phyloP scores from a whole-genome alignment of 2,113 vertebrate genomes.

The Pseudonaja textilis region DNA sequence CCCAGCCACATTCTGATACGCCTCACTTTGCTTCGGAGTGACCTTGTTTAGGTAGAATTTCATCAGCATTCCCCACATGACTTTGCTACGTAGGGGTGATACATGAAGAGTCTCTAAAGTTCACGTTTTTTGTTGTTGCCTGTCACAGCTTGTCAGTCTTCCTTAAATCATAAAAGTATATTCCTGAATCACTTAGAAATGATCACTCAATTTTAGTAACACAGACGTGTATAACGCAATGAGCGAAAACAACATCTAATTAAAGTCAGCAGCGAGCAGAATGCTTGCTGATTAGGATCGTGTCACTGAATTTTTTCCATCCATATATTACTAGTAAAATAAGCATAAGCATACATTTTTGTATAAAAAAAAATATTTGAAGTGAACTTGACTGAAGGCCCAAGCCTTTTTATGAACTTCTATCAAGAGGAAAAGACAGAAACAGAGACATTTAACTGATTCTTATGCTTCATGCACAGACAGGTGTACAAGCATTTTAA shows the following conservation, averaged over 20 bases:
- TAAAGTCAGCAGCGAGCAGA: neutral
- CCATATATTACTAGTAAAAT: neutral
- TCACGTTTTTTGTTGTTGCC: neutral
- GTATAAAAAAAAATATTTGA: neutral
- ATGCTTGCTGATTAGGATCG: neutral
- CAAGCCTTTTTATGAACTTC: neutral
- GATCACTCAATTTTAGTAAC: neutral
- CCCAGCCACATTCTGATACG: neutral
- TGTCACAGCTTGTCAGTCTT: neutral
- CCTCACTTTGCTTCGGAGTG: neutral
- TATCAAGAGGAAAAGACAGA: neutral
- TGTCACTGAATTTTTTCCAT: neutral
- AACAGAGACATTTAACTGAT: conserved; percentile 7
- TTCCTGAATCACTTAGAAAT: neutral
- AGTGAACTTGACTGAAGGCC: neutral
- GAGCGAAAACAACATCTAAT: neutral
- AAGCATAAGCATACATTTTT: neutral
- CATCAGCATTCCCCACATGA: neutral
- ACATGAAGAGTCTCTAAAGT: neutral
- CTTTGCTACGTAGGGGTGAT: neutral
- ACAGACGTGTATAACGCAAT: neutral
- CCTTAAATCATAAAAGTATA: neutral
- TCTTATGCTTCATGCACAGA: neutral
- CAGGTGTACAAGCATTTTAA: neutral
- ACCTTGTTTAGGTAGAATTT: neutral